phyloP scores from a whole-genome alignment of 2,797 vertebrate species.

The Macrochelys suwanniensis region DNA sequence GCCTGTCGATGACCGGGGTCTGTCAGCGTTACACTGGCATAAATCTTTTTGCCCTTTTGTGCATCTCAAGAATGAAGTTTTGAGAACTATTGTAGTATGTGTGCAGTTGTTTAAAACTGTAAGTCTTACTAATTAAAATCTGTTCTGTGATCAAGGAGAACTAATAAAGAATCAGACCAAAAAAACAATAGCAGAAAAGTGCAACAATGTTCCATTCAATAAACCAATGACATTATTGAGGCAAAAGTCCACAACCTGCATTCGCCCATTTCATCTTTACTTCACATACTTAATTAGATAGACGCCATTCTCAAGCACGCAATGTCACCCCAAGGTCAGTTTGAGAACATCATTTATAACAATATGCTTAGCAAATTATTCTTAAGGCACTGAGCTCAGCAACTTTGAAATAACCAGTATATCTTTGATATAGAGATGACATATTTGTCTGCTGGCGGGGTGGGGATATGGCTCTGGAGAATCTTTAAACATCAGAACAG shows the following conservation, averaged over 20 bases:
- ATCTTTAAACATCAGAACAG: neutral
- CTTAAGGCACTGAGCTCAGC: conserved; percentile 19
- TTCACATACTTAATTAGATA: conserved; percentile 41
- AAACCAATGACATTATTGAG: neutral
- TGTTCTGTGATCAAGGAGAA: neutral
- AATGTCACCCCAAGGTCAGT: conserved; percentile 19
- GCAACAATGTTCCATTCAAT: conserved; percentile 11
- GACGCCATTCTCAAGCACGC: conserved; percentile 8
- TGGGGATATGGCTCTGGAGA: neutral
- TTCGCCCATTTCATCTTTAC: conserved; percentile 51
- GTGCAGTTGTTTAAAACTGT: conserved; percentile 6
- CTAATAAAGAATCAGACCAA: conserved; percentile 10
- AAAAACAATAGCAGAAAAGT: neutral
- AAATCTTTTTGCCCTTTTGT: neutral
- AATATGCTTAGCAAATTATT: conserved; percentile 33
- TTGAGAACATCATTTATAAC: neutral
- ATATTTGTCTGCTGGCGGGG: conserved; percentile 5
- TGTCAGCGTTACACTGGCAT: neutral
- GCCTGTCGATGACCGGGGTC: too few relatives aligned
- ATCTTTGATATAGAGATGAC: conserved; percentile 25
- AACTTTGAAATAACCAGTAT: conserved; percentile 20
- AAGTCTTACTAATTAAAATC: conserved; percentile 1
- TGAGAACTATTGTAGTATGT: neutral
- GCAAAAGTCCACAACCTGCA: neutral
- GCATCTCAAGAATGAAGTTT: neutral